phyloP scores from a whole-genome alignment of 1,140 invertebrate species.

The Diachasma alloeum region DNA sequence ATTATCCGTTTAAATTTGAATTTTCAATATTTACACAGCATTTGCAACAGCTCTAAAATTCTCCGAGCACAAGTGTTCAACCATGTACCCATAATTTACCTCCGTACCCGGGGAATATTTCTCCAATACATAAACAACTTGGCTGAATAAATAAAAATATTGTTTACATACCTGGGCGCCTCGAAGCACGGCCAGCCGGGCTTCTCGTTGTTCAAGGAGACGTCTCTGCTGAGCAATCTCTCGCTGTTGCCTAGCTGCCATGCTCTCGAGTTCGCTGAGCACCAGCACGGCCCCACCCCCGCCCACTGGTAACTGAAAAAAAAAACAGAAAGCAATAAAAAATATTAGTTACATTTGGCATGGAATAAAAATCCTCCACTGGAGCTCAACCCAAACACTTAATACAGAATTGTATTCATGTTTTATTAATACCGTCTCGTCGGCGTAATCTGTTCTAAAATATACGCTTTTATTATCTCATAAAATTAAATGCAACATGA shows the following conservation, averaged over 20 bases:
- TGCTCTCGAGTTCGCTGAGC: slow-evolving; percentile 92
- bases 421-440: too few relatives aligned
- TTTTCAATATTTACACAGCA: too few relatives aligned
- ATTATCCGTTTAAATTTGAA: too few relatives aligned
- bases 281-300: slow-evolving; percentile 81
- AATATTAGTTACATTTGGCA: neutral
- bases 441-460: too few relatives aligned
- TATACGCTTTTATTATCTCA: too few relatives aligned
- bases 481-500: too few relatives aligned
- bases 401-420: too few relatives aligned
- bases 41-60: too few relatives aligned
- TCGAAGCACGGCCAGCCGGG: slow-evolving; percentile 78
- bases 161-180: slow-evolving; percentile 57
- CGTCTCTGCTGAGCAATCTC: slow-evolving; percentile 96
- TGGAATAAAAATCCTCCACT: neutral
- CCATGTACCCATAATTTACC: too few relatives aligned
- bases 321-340: slow-evolving; percentile 44
- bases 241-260: slow-evolving; percentile 94
- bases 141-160: neutral
- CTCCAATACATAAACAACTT: too few relatives aligned
- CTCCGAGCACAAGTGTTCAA: too few relatives aligned
- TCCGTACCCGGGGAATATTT: too few relatives aligned
- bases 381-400: neutral
- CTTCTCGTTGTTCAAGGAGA: slow-evolving; percentile 93
- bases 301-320: slow-evolving; percentile 84